Evolutionary conservation across 2,797 vertebrate genomes (phyloP), one percentile per base, ranked within the genome.

Genomic region (Manis crassicaudata): DNA sequence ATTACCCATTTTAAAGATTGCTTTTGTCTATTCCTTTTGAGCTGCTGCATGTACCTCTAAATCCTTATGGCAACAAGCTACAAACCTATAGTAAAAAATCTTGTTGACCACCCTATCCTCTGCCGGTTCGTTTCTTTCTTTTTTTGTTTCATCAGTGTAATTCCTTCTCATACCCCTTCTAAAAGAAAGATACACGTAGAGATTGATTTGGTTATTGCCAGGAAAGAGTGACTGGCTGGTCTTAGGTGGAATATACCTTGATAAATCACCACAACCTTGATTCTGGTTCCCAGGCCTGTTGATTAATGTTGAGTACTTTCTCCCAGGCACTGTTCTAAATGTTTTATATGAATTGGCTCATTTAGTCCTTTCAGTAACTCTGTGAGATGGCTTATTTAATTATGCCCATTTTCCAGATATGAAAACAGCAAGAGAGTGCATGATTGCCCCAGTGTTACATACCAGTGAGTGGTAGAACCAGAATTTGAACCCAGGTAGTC

Each of bases 1-100:
- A 84, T 88, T 89, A 40, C 11, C n/a, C 37, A 70, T 70, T 79
- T 94, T 70, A 54, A 62, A 70, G 37, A n/a, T 93, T 90, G 52
- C n/a, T 40, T 79, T 92, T 86, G 40, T 52, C 54, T 35, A 0
- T 86, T 82, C 29, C 12, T 56, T 85, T 76, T 54, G n/a, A 81
- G 58, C 52, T 68, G 7, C 56, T 17, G 63, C 21, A 8, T 62
- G 58, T 73, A 13, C 62, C 20, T 97, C 35, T 65, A 50, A 81
- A 72, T 37, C 35, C 7, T 92, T 29, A 8, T 73, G n/a, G 21
- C 32, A 88, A 35, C 60, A 92, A 94, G 14, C 50, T 60, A 40
- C 70, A 90, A 70, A 92, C 20, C 32, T 70, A 1, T 75, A 58
- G 20, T 86, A 37, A 52, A 70, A 94, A 29, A 67, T 79, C 46